Evolutionary conservation across 92 coral and sea anemone genomes (phyloP), one percentile per base, ranked within the genome.

Genomic region (Zoanthus gigantus): DNA sequence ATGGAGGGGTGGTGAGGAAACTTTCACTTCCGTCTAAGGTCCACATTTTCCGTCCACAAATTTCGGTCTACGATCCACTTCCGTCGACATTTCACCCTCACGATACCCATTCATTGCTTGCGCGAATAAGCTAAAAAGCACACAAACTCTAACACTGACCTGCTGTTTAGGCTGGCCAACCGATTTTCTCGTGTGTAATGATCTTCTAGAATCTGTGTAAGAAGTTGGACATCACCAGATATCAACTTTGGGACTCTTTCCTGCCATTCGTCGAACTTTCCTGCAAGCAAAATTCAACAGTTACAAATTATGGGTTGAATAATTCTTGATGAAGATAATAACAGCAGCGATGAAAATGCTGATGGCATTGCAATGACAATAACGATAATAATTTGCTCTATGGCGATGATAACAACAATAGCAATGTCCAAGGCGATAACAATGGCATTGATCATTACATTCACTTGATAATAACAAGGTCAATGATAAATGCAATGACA

Each of bases 101-200:
- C 23, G 23, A 23, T 23, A 23, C 23, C 23, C 23, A 23, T 23
- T 23, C 23, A 23, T 23, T 23, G 23, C 23, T 23, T 23, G 23
- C 23, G 23, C 23, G 23, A 1, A 37, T 37, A 0, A 37, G 42
- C 23, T 23, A 37, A 37, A 37, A 37, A 37, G 4, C 42, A 37
- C 42, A 4, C 42, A 37, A 37, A 0, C 17, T 45, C 4, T 7
- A 28, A 46, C 12, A 66, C 85, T 81, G 44, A 91, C 98, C 96
- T 91, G 88, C 99, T 95, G 84, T 87, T 89, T 16, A 95, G 79
- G 47, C 98, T 97, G 6, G 95, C 96, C 94, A 97, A 72, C 69
- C 90, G 66, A 14, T 89, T 95, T 67, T 97, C 99, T 23, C 92
- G 89, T 30, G 96, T 92, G 86, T 94, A 95, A 29, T 97, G 99